Evolutionary conservation across 2,113 vertebrate genomes (phyloP).

Genomic region (Sebastes fasciatus): DNA sequence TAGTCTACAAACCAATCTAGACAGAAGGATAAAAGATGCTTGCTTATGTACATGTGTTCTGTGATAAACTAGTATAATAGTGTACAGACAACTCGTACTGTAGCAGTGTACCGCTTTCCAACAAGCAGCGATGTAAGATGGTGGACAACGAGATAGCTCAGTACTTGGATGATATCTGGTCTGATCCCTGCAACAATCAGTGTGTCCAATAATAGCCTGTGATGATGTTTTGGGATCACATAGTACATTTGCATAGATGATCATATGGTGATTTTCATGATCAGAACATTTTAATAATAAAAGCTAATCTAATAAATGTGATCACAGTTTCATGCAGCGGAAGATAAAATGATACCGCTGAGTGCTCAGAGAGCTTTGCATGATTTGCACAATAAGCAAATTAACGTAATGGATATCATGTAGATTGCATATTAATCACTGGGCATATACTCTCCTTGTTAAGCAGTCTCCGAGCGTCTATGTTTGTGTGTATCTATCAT

Average conservation of each 20-base stretch:
- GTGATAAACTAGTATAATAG: no score
- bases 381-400: slow-evolving; percentile 62
- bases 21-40: no score
- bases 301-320: slow-evolving; percentile 31
- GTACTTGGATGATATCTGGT: no score
- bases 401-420: slow-evolving; percentile 57
- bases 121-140: no score
- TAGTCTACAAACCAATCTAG: no score
- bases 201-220: background rate
- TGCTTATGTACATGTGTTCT: no score
- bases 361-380: background rate
- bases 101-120: no score
- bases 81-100: no score
- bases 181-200: background rate
- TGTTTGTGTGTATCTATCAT: slow-evolving; percentile 19
- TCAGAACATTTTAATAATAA: background rate
- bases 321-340: background rate
- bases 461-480: slow-evolving; percentile 4
- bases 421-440: slow-evolving; percentile 61
- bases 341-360: slow-evolving; percentile 24
- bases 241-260: background rate
- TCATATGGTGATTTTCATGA: background rate
- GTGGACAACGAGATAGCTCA: no score
- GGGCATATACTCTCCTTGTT: slow-evolving; percentile 22
- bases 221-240: background rate